Percentiles rank a stretch among this genome's conserved stretches.
These are phyloP conservation scores for Thermophis baileyi DNA, from an alignment of 2,113 vertebrate species.

Conservation along the genomic window DNA sequence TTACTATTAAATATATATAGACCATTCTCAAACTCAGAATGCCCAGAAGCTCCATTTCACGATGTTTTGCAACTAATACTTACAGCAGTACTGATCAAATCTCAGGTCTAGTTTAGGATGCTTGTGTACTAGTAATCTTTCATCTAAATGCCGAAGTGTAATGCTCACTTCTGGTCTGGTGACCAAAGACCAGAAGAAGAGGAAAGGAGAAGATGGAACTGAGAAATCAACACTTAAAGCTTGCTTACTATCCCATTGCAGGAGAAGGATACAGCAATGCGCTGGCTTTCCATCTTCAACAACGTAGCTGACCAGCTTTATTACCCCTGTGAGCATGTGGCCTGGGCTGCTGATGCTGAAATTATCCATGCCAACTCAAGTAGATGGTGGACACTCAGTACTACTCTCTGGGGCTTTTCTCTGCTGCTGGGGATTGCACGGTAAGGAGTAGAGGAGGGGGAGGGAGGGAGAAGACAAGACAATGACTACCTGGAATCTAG, in stretches of 20 bases:
- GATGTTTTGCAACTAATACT: background rate
- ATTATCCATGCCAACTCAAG: conserved; percentile 72
- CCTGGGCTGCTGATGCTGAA: conserved; percentile 86
- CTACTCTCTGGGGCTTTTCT: conserved; percentile 79
- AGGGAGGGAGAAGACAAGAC: background rate
- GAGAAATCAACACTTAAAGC: background rate
- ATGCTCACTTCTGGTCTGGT: background rate
- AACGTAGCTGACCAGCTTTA: conserved; percentile 92
- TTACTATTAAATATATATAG: background rate
- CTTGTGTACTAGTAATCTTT: background rate
- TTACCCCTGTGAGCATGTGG: conserved; percentile 93
- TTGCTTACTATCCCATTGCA: conserved; percentile 41
- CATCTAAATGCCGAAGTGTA: background rate
- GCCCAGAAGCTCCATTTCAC: background rate
- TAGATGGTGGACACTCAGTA: conserved; percentile 86
- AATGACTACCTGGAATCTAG: too few relatives aligned
- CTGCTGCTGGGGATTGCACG: conserved; percentile 81
- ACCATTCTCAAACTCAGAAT: background rate
- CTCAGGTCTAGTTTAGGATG: background rate
- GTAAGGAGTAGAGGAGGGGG: conserved; percentile 56
- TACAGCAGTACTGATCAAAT: background rate
- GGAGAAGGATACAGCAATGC: conserved; percentile 80
- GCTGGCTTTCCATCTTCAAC: conserved; percentile 80
- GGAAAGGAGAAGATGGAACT: background rate
- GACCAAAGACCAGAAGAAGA: background rate